These are phyloP conservation scores for Cotesia congregata DNA, from an alignment of 2,888 invertebrate species.

Conservation along the genomic window DNA sequence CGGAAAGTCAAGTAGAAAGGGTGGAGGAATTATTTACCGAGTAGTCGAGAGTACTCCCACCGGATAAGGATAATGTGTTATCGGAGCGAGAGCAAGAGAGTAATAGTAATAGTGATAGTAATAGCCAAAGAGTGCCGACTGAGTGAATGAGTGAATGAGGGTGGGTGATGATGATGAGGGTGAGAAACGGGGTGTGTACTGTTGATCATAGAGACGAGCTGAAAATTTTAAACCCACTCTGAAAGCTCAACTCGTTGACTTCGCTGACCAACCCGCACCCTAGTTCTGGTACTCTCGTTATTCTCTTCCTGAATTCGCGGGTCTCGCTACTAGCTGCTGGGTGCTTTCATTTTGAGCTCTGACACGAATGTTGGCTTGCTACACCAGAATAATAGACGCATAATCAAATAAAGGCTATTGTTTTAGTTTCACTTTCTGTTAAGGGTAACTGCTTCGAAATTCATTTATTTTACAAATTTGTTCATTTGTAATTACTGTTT, in stretches of 20 bases:
- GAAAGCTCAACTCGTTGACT: constrained; percentile 7
- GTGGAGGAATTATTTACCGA: constrained; percentile 46
- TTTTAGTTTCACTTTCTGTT: constrained; percentile 29
- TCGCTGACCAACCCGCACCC: not conserved
- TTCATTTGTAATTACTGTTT: constrained; percentile 1
- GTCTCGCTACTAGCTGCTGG: not conserved
- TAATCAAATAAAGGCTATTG: constrained; percentile 34
- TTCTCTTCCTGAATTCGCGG: constrained; percentile 28
- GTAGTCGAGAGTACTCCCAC: constrained; percentile 38
- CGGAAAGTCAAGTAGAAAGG: constrained; percentile 23
- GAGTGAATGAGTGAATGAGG: not conserved
- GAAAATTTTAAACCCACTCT: constrained; percentile 26
- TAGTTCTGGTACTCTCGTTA: constrained; percentile 17
- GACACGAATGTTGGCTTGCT: constrained; percentile 27
- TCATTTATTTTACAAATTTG: constrained; percentile 18
- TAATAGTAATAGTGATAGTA: too few relatives aligned
- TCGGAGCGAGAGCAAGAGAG: constrained; percentile 10
- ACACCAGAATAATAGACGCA: constrained; percentile 31
- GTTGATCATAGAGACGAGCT: constrained; percentile 25
- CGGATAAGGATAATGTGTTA: constrained; percentile 35
- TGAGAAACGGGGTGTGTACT: not conserved
- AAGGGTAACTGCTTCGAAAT: not conserved
- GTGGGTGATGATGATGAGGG: not conserved
- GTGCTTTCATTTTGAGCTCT: not conserved
- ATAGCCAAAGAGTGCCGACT: too few relatives aligned